phyloP scores from a whole-genome alignment of 1,140 invertebrate species.

The Euborellia annulipes region DNA sequence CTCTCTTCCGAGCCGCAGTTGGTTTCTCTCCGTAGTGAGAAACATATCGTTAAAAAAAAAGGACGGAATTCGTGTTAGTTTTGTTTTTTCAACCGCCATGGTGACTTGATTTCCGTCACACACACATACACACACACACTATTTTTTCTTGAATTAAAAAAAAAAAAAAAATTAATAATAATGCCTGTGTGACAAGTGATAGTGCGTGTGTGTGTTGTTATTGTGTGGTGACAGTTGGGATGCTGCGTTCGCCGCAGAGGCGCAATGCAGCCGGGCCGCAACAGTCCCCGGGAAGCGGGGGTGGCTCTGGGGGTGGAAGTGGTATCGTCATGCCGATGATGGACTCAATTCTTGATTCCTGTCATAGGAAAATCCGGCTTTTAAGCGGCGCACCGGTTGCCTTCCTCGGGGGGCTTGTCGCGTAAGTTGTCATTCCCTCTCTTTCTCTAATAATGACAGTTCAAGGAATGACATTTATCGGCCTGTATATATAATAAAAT shows the following conservation, averaged over 20 bases:
- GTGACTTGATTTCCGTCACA: no score
- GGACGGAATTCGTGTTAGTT: no score
- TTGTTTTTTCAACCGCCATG: no score
- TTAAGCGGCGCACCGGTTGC: conserved; percentile 41
- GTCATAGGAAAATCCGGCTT: conserved; percentile 50
- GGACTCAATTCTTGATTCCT: conserved; percentile 45
- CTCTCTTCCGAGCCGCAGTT: no score
- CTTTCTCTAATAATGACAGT: no score
- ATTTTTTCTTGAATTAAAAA: no score
- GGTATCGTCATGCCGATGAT: conserved; percentile 23
- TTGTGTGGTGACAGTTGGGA: background rate
- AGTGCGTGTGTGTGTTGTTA: background rate
- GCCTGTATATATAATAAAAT: no score
- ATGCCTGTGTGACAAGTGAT: background rate
- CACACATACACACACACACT: no score
- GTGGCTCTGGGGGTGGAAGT: conserved; percentile 2
- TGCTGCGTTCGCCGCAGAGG: conserved; percentile 5
- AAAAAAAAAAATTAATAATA: no score
- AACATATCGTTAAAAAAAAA: no score
- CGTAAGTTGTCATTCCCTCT: conserved; percentile 43
- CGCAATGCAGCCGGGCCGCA: background rate
- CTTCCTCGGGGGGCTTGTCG: conserved; percentile 47
- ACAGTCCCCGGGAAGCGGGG: background rate
- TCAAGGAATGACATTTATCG: no score
- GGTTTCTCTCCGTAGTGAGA: no score